Percentiles rank a stretch among this genome's conserved stretches.
These are phyloP conservation scores for Jacana jacana DNA, from an alignment of 2,113 vertebrate genomes.

Conservation along the genomic window DNA sequence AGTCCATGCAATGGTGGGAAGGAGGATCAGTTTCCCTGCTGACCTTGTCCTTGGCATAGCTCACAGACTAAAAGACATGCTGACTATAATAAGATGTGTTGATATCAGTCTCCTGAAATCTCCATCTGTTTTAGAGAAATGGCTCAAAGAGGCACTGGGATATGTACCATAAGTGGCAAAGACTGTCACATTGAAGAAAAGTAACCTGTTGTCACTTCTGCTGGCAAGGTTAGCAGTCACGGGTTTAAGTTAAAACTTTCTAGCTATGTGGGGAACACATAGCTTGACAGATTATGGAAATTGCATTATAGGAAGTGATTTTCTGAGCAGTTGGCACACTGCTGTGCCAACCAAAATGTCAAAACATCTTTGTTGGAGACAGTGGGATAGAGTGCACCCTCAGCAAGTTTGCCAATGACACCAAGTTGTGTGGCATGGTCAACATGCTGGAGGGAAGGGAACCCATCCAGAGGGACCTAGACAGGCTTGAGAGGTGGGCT, in stretches of 20 bases:
- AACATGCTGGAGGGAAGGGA: no score
- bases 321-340: background rate
- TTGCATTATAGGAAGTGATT: background rate
- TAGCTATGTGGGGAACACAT: background rate
- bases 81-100: background rate
- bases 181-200: background rate
- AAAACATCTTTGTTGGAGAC: no score
- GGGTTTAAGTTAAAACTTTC: background rate
- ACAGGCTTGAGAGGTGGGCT: no score
- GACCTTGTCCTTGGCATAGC: background rate
- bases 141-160: background rate
- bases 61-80: background rate
- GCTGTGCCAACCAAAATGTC: no score
- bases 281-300: background rate
- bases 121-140: background rate
- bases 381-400: no score
- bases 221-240: background rate
- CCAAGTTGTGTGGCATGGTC: no score
- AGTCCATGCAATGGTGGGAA: background rate
- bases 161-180: background rate
- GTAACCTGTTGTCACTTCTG: background rate
- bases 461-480: no score
- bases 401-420: no score
- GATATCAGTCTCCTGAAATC: background rate
- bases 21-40: background rate